Evolutionary conservation across 2,113 vertebrate genomes (phyloP).

Genomic region (Anolis sagrei): DNA sequence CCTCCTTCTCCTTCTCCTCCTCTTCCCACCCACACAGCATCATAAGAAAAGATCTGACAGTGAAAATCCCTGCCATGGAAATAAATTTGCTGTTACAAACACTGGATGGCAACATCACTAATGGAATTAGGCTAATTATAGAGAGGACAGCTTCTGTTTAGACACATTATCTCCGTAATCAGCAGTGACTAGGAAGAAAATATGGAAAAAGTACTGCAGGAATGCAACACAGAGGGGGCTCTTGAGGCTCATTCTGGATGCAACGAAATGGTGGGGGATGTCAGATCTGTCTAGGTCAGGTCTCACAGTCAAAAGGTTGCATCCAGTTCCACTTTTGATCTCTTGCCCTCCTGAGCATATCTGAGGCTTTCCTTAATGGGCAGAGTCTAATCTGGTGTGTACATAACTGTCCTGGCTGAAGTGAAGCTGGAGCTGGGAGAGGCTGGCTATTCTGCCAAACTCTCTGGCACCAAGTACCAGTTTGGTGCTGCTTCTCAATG

Average conservation of each 20-base stretch:
- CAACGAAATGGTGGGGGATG: conserved; percentile 45
- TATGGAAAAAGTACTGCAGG: conserved; percentile 65
- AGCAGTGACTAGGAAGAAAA: conserved; percentile 75
- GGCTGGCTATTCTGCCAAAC: background rate
- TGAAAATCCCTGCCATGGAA: conserved; percentile 73
- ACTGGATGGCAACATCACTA: conserved; percentile 77
- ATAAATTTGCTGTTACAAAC: conserved; percentile 75
- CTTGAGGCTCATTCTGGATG: conserved; percentile 49
- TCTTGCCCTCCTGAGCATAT: background rate
- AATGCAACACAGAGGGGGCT: conserved; percentile 63
- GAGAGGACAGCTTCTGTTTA: conserved; percentile 78
- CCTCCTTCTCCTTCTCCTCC: conserved; percentile 53
- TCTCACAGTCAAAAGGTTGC: background rate
- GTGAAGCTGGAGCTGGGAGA: background rate
- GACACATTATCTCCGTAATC: conserved; percentile 77
- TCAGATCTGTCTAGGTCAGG: conserved; percentile 1
- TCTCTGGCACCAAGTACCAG: background rate
- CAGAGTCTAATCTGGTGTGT: background rate
- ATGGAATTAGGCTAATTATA: conserved; percentile 79
- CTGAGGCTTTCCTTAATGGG: background rate
- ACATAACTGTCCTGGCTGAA: background rate
- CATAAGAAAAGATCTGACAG: conserved; percentile 73
- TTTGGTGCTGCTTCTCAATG: conserved; percentile 4
- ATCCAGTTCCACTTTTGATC: background rate
- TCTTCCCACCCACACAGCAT: conserved; percentile 70